A percentile compares a stretch with the other conserved stretches of the same genome.
These are phyloP conservation scores for Drosophila virilis DNA, from an alignment of 1,140 invertebrate species.

Conservation along the genomic window DNA sequence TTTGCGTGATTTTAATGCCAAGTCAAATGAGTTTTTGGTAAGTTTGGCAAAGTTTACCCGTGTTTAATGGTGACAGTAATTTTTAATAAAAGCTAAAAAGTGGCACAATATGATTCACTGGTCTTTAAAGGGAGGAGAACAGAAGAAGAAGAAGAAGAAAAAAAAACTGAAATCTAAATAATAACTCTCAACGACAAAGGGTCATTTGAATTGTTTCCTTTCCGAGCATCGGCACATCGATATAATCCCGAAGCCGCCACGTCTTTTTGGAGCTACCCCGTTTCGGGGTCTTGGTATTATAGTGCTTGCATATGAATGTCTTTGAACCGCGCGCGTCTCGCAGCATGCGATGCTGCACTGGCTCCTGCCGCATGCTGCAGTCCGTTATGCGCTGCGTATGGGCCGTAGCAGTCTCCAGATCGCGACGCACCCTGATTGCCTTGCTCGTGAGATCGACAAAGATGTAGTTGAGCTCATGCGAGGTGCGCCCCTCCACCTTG, in stretches of 20 bases:
- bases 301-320: constrained; percentile 42
- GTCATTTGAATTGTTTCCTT: constrained; percentile 2
- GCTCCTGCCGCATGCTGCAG: constrained; percentile 35
- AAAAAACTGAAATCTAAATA: neutral
- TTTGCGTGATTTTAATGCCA: constrained; percentile 73
- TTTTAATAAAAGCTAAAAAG: constrained; percentile 73
- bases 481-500: constrained; percentile 27
- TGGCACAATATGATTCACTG: constrained; percentile 28
- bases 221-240: neutral
- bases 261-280: neutral
- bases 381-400: constrained; percentile 41
- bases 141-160: constrained; percentile 21
- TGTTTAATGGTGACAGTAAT: constrained; percentile 69
- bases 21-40: constrained; percentile 72
- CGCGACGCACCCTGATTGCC: constrained; percentile 55
- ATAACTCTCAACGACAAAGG: neutral
- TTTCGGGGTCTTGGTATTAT: neutral
- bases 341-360: constrained; percentile 35
- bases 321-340: constrained; percentile 7
- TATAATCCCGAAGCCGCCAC: constrained; percentile 14
- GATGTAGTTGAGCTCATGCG: constrained; percentile 48
- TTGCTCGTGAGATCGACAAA: constrained; percentile 55
- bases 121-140: constrained; percentile 26
- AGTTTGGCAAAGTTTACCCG: constrained; percentile 55
- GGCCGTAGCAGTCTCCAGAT: constrained; percentile 28